Percentiles rank a stretch among this genome's conserved stretches.
These are phyloP conservation scores for Xestia c-nigrum DNA, from an alignment of 2,888 invertebrate genomes.

Conservation along the genomic window DNA sequence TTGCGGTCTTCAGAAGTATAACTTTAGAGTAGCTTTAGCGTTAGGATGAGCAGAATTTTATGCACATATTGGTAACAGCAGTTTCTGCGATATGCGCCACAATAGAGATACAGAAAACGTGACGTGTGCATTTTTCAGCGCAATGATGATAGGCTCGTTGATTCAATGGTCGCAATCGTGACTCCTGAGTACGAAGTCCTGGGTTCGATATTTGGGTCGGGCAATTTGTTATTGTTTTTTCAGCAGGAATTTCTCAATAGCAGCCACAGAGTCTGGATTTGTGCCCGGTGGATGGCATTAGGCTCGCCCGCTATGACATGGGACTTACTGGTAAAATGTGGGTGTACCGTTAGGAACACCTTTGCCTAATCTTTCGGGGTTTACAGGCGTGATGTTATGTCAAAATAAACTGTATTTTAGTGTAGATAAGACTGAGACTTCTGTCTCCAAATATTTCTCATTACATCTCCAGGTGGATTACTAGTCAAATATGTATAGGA, in stretches of 20 bases:
- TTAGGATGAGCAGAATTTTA: neutral
- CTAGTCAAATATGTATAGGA: slow-evolving; percentile 38
- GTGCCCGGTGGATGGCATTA: too few species aligned
- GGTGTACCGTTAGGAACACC: too few species aligned
- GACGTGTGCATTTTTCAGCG: neutral
- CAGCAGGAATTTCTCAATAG: too few species aligned
- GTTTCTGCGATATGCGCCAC: neutral
- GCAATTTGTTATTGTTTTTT: too few species aligned
- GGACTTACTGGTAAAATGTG: too few species aligned
- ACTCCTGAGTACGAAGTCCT: too few species aligned
- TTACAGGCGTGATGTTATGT: too few species aligned
- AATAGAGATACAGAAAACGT: neutral
- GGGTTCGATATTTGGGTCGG: too few species aligned
- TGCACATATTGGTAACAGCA: neutral
- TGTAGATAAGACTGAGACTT: neutral
- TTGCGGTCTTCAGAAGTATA: neutral
- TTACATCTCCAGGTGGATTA: slow-evolving; percentile 19
- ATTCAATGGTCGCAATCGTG: too few species aligned
- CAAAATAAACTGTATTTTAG: neutral
- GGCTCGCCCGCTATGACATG: too few species aligned
- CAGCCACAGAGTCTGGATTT: too few species aligned
- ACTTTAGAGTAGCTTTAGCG: neutral
- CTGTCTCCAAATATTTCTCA: slow-evolving; percentile 3
- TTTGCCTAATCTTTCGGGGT: too few species aligned
- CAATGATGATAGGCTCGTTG: neutral